Conservation (phyloP, 2,888 invertebrate species). For the Drosophila lutescens region DNA sequence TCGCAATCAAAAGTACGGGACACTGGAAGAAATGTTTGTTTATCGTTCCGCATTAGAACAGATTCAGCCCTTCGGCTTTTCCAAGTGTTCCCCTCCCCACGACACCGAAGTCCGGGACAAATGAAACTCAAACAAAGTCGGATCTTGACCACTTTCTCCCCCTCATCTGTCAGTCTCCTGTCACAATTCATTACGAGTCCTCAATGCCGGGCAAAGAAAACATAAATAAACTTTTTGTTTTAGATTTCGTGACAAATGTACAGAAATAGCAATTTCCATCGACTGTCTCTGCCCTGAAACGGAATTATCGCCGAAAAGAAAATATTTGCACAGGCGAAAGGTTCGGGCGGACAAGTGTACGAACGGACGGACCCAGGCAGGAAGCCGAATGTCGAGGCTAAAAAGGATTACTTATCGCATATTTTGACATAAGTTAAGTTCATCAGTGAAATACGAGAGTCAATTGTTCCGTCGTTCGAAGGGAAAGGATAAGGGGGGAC, state of each 20-base stretch:
- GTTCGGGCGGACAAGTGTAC: conserved; percentile 12
- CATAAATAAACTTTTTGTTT: conserved; percentile 72
- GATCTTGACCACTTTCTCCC: conserved; percentile 46
- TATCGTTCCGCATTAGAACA: neutral
- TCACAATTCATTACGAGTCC: conserved; percentile 70
- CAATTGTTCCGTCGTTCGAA: conserved; percentile 61
- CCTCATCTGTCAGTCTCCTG: conserved; percentile 35
- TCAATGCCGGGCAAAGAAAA: conserved; percentile 47
- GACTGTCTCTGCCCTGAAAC: conserved; percentile 22
- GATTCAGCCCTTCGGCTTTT: neutral
- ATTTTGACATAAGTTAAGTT: conserved; percentile 82
- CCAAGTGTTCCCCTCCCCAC: neutral
- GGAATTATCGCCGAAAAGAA: conserved; percentile 71
- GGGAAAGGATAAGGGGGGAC: conserved; percentile 3
- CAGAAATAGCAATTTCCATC: conserved; percentile 58
- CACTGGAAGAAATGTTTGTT: conserved; percentile 41
- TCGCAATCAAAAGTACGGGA: conserved; percentile 47
- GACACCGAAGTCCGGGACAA: conserved; percentile 27
- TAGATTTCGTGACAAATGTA: conserved; percentile 77
- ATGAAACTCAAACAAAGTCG: conserved; percentile 62
- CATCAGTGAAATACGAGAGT: conserved; percentile 81
- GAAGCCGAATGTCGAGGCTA: conserved; percentile 63
- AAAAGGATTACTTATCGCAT: conserved; percentile 83
- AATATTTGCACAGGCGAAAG: conserved; percentile 74
- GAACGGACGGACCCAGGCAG: conserved; percentile 29